Percentiles rank a stretch among this genome's conserved stretches.
Evolutionary conservation across 2,888 invertebrate species (phyloP).

Genomic region (Xestia rhomboidea): DNA sequence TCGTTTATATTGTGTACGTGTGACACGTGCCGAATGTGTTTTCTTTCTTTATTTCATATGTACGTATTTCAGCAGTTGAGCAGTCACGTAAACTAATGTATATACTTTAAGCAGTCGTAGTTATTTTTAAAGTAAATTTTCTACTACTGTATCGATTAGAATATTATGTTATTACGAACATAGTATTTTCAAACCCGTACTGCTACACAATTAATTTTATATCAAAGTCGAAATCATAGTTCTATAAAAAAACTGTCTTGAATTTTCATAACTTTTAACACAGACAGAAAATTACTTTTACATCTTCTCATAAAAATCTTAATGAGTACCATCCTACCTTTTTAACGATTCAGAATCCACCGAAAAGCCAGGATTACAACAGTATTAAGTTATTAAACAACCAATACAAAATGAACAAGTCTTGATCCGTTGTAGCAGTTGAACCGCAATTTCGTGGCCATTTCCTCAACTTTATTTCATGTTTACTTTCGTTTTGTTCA

Average conservation of each 20-base stretch:
- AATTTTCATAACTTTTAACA: no score
- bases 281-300: neutral
- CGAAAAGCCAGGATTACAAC: conserved; percentile 41
- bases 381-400: conserved; percentile 55
- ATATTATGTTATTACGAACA: neutral
- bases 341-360: conserved; percentile 10
- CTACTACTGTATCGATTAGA: neutral
- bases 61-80: no score
- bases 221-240: neutral
- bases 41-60: neutral
- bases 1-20: neutral
- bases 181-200: neutral
- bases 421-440: conserved; percentile 49
- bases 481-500: conserved; percentile 56
- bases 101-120: neutral
- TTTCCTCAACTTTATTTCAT: conserved; percentile 58
- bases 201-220: neutral
- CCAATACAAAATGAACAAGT: conserved; percentile 57
- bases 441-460: conserved; percentile 51
- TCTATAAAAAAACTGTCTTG: neutral
- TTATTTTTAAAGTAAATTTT: neutral
- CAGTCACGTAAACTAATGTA: no score
- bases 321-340: conserved; percentile 6
- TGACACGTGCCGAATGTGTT: neutral
- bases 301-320: conserved; percentile 8